Evolutionary conservation across 2,888 invertebrate genomes (phyloP), one percentile per base, ranked within the genome.

Genomic region (Adela reaumurella): DNA sequence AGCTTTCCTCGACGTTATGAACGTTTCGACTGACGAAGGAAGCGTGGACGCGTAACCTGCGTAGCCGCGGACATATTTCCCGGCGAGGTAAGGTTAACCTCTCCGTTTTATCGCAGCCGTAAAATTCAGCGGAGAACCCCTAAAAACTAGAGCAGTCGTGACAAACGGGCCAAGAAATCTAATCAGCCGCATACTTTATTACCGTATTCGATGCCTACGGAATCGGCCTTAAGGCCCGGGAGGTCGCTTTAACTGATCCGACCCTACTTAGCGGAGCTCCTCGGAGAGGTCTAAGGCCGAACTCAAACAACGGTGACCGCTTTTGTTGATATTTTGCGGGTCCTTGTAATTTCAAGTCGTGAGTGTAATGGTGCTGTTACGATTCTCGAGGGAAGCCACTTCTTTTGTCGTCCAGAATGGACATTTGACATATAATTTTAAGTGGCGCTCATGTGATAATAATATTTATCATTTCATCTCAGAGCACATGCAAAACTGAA

Each of bases 131-230:
- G 5, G 24, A 8, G 24, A 24, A 24, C 4, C 5, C 8, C 24
- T 24, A 24, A 24, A 24, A 24, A 24, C 24, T 24, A 24, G 24
- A 24, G 24, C 24, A 24, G 24, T 35, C n/a, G 35, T 35, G 35
- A 35, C 11, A 35, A 35, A 35, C 35, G 35, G 35, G 35, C 35
- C 11, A 35, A 35, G 35, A 35, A 35, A 35, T 35, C 35, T 14
- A 35, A 35, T 35, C 35, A 35, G 35, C 4, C 35, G 3, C 35
- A 35, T 35, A 35, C 35, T 71, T 73, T 74, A 76, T 70, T 71
- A 69, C 66, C 70, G 45, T 49, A 68, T 72, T 73, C 67, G 64
- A 68, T 70, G 70, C 71, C 66, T 67, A 70, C 68, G 71, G 71
- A 76, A 74, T 73, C 70, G 70, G 65, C 64, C 63, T 64, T 63